Conservation (phyloP, 2,888 invertebrate genomes). For the Metallyticus violacea region DNA sequence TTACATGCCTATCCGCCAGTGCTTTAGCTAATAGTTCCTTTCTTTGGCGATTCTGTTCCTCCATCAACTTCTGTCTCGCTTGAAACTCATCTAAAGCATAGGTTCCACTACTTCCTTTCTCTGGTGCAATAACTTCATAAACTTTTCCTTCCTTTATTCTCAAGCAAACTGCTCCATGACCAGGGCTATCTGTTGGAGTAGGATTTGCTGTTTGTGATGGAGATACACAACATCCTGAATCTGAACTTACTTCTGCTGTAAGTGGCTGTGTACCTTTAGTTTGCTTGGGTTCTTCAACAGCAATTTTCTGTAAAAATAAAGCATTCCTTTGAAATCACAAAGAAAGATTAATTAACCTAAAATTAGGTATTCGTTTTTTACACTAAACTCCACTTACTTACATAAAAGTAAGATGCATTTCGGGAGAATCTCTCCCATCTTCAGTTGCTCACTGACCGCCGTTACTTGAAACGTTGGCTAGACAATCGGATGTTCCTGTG, state of each 20-base stretch:
- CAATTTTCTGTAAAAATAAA: not conserved
- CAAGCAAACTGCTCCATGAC: constrained; percentile 30
- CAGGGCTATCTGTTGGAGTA: constrained; percentile 23
- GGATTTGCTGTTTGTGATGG: not conserved
- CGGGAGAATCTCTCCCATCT: no score
- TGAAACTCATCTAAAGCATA: constrained; percentile 59
- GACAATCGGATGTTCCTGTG: no score
- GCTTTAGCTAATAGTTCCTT: constrained; percentile 71
- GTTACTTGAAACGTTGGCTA: no score
- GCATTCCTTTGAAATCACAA: no score
- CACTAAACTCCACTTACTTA: no score
- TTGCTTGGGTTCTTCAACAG: constrained; percentile 21
- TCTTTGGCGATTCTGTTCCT: constrained; percentile 75
- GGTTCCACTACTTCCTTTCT: constrained; percentile 10
- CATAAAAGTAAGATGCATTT: no score
- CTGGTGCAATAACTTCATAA: constrained; percentile 30
- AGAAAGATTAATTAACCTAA: no score
- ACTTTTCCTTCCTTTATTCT: constrained; percentile 33
- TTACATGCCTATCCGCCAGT: constrained; percentile 65
- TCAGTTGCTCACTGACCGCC: no score
- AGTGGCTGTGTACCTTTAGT: constrained; percentile 30
- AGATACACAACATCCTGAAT: constrained; percentile 5
- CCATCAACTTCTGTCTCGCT: constrained; percentile 67
- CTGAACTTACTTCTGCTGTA: constrained; percentile 3
- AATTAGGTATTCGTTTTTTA: no score